Percentiles rank a stretch among this genome's conserved stretches.
Evolutionary conservation across 2,797 vertebrate genomes (phyloP).

Genomic region (Gobionotothen gibberifrons): DNA sequence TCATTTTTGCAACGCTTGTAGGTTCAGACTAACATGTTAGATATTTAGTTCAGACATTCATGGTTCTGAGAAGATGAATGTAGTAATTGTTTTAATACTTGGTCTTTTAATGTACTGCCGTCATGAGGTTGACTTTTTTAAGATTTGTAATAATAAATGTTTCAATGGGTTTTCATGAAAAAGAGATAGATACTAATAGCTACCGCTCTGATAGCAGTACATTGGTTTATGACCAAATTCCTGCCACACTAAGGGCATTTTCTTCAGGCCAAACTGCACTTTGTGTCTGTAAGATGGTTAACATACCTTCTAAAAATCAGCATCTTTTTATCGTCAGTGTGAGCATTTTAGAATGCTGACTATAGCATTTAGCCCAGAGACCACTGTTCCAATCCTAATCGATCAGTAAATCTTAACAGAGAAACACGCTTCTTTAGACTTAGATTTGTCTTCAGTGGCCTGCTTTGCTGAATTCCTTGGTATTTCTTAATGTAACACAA

Average conservation of each 20-base stretch:
- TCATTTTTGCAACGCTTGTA: background rate
- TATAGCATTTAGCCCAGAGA: background rate
- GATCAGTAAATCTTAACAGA: background rate
- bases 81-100: background rate
- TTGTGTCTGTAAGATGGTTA: background rate
- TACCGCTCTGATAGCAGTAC: background rate
- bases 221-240: too few species aligned
- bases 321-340: background rate
- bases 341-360: conserved; percentile 4
- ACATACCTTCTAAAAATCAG: background rate
- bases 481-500: background rate
- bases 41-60: background rate
- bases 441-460: background rate
- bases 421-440: background rate
- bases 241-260: background rate
- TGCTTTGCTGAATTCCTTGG: background rate
- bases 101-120: too few species aligned
- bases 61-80: background rate
- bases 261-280: background rate
- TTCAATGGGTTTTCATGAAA: too few species aligned
- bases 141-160: too few species aligned
- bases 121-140: too few species aligned
- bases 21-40: background rate
- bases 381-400: background rate
- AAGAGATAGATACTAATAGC: background rate